A percentile compares a stretch with the other conserved stretches of the same genome.
phyloP scores from a whole-genome alignment of 1,140 invertebrate genomes.

The Bathynomus jamesi region DNA sequence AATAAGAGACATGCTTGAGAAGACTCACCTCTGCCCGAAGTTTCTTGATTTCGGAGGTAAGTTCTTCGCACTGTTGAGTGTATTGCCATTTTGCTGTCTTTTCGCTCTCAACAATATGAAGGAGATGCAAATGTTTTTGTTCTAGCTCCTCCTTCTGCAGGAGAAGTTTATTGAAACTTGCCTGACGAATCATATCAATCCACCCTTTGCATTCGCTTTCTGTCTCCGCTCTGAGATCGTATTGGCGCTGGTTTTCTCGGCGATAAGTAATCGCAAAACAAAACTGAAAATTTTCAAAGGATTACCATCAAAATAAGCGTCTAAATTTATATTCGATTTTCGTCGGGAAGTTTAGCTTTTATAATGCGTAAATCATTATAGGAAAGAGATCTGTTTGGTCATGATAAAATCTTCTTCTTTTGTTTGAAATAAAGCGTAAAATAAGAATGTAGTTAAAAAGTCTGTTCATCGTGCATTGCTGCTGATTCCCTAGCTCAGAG shows the following conservation, averaged over 20 bases:
- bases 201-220: constrained; percentile 80
- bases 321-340: no score
- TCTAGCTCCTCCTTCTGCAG: constrained; percentile 87
- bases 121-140: constrained; percentile 83
- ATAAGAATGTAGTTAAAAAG: no score
- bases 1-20: background rate
- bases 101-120: constrained; percentile 87
- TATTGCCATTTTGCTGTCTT: constrained; percentile 90
- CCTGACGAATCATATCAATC: constrained; percentile 79
- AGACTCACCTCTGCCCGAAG: constrained; percentile 68
- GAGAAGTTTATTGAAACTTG: constrained; percentile 85
- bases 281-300: constrained; percentile 62
- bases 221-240: constrained; percentile 71
- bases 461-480: no score
- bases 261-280: constrained; percentile 84
- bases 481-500: no score
- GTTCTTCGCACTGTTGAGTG: constrained; percentile 83
- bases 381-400: no score
- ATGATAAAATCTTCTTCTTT: no score
- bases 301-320: no score
- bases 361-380: no score
- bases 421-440: no score
- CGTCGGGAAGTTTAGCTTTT: no score
- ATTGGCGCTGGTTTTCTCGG: constrained; percentile 74
- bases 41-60: constrained; percentile 80